A percentile compares a stretch with the other conserved stretches of the same genome.
Evolutionary conservation across 2,113 vertebrate genomes (phyloP).

Genomic region (Lontra canadensis): DNA sequence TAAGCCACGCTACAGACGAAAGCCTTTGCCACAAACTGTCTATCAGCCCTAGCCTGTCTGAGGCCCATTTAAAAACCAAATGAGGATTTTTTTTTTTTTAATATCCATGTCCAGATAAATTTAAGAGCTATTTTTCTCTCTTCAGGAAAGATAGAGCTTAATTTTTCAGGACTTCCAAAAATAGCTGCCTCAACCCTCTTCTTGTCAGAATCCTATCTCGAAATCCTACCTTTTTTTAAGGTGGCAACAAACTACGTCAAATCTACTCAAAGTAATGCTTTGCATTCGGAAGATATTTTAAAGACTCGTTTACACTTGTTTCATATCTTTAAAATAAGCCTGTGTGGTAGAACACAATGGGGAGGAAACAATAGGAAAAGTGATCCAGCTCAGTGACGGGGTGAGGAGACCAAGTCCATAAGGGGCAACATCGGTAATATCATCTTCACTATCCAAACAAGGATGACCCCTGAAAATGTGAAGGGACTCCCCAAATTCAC

Average conservation of each 20-base stretch:
- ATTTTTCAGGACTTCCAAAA: constrained; percentile 46
- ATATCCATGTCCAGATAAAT: neutral
- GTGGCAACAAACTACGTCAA: neutral
- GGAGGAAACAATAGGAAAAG: neutral
- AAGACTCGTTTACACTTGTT: neutral
- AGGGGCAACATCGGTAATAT: neutral
- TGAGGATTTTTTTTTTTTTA: neutral
- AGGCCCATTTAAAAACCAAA: neutral
- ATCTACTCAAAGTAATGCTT: neutral
- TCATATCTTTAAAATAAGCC: neutral
- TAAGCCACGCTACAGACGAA: neutral
- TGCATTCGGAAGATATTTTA: neutral
- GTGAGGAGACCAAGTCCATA: neutral
- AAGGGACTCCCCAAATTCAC: neutral
- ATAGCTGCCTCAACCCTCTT: neutral
- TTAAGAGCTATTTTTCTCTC: neutral
- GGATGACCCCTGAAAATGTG: neutral
- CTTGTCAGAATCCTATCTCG: neutral
- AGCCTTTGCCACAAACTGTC: neutral
- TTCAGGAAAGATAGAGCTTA: neutral
- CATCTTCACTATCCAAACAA: neutral
- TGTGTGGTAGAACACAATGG: neutral
- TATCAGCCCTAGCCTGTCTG: neutral
- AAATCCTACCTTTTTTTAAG: neutral
- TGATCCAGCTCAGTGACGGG: neutral